Conservation (phyloP, 2,888 invertebrate species). For the Prosapia bicincta region DNA sequence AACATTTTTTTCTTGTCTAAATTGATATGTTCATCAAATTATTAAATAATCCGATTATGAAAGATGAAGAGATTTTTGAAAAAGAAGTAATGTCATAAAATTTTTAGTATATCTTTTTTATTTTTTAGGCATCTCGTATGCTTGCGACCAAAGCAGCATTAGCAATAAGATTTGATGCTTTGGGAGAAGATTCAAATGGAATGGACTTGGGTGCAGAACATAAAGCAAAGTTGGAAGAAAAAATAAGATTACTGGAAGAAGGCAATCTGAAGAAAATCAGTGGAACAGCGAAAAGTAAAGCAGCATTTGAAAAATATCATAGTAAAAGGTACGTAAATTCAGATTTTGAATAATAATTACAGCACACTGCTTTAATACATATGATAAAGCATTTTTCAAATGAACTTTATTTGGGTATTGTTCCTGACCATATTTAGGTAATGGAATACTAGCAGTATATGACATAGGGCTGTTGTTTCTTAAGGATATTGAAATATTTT, state of each 20-base stretch:
- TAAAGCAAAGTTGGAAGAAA: constrained; percentile 81
- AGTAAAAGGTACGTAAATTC: constrained; percentile 60
- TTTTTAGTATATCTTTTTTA: too few species aligned
- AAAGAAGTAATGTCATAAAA: too few species aligned
- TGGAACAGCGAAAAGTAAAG: constrained; percentile 84
- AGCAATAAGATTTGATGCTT: constrained; percentile 91
- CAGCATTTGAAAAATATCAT: constrained; percentile 92
- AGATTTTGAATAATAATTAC: not conserved
- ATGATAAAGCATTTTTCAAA: too few species aligned
- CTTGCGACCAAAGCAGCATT: constrained; percentile 94
- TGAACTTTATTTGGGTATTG: too few species aligned
- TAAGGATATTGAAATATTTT: too few species aligned
- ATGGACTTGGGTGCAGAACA: constrained; percentile 87
- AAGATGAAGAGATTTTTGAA: too few species aligned
- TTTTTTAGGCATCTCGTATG: constrained; percentile 80
- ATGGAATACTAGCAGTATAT: too few species aligned
- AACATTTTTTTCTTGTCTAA: too few species aligned
- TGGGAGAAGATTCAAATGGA: constrained; percentile 78
- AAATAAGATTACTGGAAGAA: constrained; percentile 77
- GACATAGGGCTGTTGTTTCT: too few species aligned
- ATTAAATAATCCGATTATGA: too few species aligned
- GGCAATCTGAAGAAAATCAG: constrained; percentile 78
- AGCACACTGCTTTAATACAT: not conserved
- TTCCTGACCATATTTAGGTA: too few species aligned
- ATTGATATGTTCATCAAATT: too few species aligned